Evolutionary conservation across 2,888 invertebrate genomes (phyloP).

Genomic region (Eupeodes luniger): DNA sequence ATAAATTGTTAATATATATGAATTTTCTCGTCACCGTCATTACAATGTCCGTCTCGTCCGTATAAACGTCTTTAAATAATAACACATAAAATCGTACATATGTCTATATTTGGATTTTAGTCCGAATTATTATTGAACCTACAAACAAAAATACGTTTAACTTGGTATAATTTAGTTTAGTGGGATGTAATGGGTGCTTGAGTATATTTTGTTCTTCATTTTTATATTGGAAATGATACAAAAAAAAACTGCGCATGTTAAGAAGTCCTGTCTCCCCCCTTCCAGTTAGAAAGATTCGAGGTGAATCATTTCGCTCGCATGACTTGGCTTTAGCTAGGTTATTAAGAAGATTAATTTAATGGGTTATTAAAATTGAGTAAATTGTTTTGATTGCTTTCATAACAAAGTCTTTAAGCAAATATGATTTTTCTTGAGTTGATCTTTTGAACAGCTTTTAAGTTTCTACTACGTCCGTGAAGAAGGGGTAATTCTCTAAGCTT

Average conservation of each 20-base stretch:
- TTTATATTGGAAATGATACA: conserved; percentile 4
- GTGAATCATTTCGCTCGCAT: conserved; percentile 10
- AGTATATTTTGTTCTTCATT: background rate
- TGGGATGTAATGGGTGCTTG: conserved; percentile 27
- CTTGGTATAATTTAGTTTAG: conserved; percentile 47
- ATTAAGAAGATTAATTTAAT: background rate
- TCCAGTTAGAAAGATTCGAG: background rate
- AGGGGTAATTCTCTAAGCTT: too few species aligned
- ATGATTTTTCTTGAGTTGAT: too few species aligned
- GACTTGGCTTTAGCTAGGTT: background rate
- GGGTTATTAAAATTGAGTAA: background rate
- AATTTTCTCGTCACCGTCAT: conserved; percentile 18
- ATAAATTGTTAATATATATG: background rate
- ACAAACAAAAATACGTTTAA: conserved; percentile 16
- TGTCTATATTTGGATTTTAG: conserved; percentile 60
- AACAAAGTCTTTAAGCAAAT: background rate
- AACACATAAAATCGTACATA: conserved; percentile 12
- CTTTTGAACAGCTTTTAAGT: too few species aligned
- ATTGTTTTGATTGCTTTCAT: conserved; percentile 13
- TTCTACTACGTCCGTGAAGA: too few species aligned
- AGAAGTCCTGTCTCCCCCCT: background rate
- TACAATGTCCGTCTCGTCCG: conserved; percentile 7
- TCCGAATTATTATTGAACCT: conserved; percentile 8
- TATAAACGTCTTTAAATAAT: conserved; percentile 6
- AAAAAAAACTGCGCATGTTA: conserved; percentile 32